Conservation (phyloP, 1,140 invertebrate species). For the Mya arenaria region DNA sequence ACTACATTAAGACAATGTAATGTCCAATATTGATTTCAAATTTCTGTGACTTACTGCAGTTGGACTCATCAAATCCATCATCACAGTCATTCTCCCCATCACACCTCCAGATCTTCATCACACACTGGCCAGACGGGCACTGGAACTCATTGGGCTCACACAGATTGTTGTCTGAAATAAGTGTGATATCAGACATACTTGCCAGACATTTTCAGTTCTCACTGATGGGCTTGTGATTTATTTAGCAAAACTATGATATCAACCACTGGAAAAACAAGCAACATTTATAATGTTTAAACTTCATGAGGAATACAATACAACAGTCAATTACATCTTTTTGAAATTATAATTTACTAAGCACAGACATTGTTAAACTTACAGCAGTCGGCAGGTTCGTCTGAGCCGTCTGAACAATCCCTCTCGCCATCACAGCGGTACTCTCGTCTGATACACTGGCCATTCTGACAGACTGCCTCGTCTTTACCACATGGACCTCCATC, state of each 20-base stretch:
- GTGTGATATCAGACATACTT: no score
- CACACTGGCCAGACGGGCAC: conserved; percentile 84
- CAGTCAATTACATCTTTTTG: no score
- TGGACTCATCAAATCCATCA: conserved; percentile 96
- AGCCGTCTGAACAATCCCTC: conserved; percentile 82
- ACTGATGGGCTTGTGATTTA: no score
- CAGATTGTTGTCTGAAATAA: conserved; percentile 48
- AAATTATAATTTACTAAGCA: no score
- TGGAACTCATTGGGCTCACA: conserved; percentile 69
- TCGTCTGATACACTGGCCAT: conserved; percentile 89
- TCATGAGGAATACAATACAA: no score
- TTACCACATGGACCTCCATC: conserved; percentile 26
- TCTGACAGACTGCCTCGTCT: conserved; percentile 55
- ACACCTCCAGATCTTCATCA: conserved; percentile 96
- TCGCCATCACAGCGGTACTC: conserved; percentile 87
- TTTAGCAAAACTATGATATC: no score
- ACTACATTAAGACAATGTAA: no score
- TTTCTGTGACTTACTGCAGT: conserved; percentile 30
- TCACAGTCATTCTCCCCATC: conserved; percentile 97
- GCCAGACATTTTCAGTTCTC: no score
- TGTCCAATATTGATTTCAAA: no score
- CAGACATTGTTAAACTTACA: conserved; percentile 61
- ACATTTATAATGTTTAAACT: no score
- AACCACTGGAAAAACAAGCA: no score
- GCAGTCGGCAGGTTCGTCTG: conserved; percentile 84